Percentiles rank a stretch among this genome's conserved stretches.
These are phyloP conservation scores for Clarias gariepinus DNA, from an alignment of 2,113 vertebrate genomes.

Conservation along the genomic window DNA sequence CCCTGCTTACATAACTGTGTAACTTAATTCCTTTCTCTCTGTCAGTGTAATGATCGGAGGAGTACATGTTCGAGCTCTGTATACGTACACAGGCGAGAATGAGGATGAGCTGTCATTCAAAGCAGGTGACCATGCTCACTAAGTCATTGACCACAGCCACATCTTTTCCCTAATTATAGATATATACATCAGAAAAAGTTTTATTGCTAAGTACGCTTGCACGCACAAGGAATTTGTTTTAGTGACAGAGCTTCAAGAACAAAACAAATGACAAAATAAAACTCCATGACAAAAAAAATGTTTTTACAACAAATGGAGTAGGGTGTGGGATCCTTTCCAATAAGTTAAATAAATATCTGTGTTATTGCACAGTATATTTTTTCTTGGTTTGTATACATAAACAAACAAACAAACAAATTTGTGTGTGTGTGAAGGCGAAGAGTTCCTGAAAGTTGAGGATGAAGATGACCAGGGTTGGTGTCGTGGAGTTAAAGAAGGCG, in stretches of 20 bases:
- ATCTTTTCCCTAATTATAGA: neutral
- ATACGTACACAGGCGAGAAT: conserved; percentile 73
- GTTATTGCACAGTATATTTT: too few species aligned
- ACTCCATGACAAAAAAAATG: too few species aligned
- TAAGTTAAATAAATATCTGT: too few species aligned
- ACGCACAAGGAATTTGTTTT: too few species aligned
- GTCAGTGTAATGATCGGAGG: conserved; percentile 77
- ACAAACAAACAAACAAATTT: too few species aligned
- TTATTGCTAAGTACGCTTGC: too few species aligned
- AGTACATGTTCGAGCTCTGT: conserved; percentile 75
- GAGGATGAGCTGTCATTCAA: conserved; percentile 76
- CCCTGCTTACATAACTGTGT: neutral
- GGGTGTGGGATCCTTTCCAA: too few species aligned
- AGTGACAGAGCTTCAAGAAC: too few species aligned
- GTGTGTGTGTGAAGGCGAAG: conserved; percentile 68
- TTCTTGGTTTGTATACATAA: too few species aligned
- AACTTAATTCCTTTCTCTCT: conserved; percentile 2
- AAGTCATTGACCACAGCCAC: neutral
- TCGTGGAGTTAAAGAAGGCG: conserved; percentile 74
- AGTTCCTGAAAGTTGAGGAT: conserved; percentile 81
- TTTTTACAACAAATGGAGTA: too few species aligned
- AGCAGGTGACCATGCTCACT: conserved; percentile 66
- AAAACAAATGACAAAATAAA: too few species aligned
- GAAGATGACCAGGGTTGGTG: conserved; percentile 86
- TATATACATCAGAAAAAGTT: neutral